Evolutionary conservation across 2,888 invertebrate genomes (phyloP).

Genomic region (Drosophila pseudotakahashii): DNA sequence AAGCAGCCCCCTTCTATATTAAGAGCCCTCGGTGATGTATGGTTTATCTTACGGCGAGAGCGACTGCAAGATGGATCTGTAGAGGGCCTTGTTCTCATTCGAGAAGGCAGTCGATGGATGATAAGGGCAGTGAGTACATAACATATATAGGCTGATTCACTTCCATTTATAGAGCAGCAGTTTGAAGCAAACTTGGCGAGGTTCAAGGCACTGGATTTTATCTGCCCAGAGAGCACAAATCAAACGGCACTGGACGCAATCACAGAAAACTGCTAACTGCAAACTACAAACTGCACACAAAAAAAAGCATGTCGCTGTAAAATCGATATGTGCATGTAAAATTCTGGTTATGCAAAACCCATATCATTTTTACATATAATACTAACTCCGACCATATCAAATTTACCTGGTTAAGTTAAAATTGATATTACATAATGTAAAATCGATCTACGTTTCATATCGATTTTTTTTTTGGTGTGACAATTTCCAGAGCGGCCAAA

Average conservation of each 20-base stretch:
- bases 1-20: slow-evolving; percentile 24
- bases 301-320: too few relatives aligned
- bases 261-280: slow-evolving; percentile 20
- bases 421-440: too few relatives aligned
- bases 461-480: too few relatives aligned
- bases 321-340: too few relatives aligned
- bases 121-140: too few relatives aligned
- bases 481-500: neutral
- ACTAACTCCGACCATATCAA: too few relatives aligned
- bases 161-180: slow-evolving; percentile 45
- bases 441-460: too few relatives aligned
- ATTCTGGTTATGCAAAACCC: too few relatives aligned
- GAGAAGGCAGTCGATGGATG: neutral
- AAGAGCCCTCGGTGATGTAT: slow-evolving; percentile 16
- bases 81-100: slow-evolving; percentile 28
- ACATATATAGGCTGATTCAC: slow-evolving; percentile 28
- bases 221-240: slow-evolving; percentile 5
- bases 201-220: slow-evolving; percentile 45
- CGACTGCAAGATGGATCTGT: slow-evolving; percentile 17
- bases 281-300: slow-evolving; percentile 16
- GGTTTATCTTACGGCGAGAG: slow-evolving; percentile 19
- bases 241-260: neutral
- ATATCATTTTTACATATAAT: too few relatives aligned
- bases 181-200: neutral
- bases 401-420: too few relatives aligned